Base-by-base conservation (phyloP, 2,888 invertebrate species). In the Eustalomyia histrio region DNA sequence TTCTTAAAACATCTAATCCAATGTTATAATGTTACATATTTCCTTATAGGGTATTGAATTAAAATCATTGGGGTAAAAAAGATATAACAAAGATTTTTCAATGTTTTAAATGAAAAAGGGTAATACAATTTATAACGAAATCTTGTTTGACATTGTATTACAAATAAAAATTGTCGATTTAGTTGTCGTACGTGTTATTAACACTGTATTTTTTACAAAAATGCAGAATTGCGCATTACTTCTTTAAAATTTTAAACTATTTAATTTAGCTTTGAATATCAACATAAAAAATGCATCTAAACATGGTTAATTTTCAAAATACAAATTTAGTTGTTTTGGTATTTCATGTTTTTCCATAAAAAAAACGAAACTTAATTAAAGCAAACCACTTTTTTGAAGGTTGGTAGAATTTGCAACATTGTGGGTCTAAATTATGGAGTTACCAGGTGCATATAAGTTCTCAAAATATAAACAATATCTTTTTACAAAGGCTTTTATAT, bases 111-210 rank as follows among this genome's bases (percentile, higher is more conserved):
- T 12, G 7, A 29, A 58, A n/a, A 74, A 50, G 52, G 52, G 17
- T 52, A 17, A 8, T 3, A 64, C 47, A 55, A 47, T 68, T 57
- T 63, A 17, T 17, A 78, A 50, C 52, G 7, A 53, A 78, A 78
- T 78, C 78, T 67, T 78, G 78, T 67, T 78, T 78, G 72, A 72
- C 78, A 67, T 72, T 78, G 76, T 21, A 67, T 61, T 57, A 63
- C 53, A 18, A 76, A 60, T 52, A 29, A 21, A 24, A 21, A 35
- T 61, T 50, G 47, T 57, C 12, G 14, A 39, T 39, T 39, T 39
- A 12, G 39, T 53, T 75, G 52, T 53, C 53, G 21, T 39, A 39
- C 39, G 39, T 39, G 39, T 39, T 12, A 14, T 12, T 39, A 39
- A 39, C 39, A 39, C 8, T 39, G 14, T 2, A 12, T 39, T 8